Conservation (phyloP, 1,140 invertebrate species). For the Laodelphax striatellus region DNA sequence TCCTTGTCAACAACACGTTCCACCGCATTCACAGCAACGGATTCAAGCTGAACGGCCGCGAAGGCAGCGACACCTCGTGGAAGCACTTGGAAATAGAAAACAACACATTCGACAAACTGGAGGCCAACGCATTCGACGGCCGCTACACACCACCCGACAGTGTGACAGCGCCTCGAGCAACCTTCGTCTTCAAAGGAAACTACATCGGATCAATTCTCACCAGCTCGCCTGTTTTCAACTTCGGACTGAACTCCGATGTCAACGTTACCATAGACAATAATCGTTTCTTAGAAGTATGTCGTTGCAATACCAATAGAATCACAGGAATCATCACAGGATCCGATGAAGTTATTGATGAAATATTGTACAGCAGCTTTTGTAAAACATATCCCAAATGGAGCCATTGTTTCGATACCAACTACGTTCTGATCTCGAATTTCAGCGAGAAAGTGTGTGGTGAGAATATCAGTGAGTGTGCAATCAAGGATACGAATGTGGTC, state of each 20-base stretch:
- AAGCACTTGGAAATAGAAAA: conserved; percentile 46
- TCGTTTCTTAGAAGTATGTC: conserved; percentile 41
- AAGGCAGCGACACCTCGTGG: conserved; percentile 29
- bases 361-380: no score
- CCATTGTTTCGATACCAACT: no score
- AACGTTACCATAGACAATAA: conserved; percentile 26
- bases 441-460: no score
- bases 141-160: conserved; percentile 20
- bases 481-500: no score
- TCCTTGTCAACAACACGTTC: conserved; percentile 48
- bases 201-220: conserved; percentile 2
- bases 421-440: no score
- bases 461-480: no score
- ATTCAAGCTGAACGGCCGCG: conserved; percentile 39
- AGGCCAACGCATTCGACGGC: conserved; percentile 39
- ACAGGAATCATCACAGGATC: no score
- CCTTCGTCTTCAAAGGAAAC: conserved; percentile 16
- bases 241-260: conserved; percentile 47
- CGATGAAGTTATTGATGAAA: no score
- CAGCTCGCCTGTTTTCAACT: conserved; percentile 39
- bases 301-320: not conserved
- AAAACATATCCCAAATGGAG: no score
- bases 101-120: conserved; percentile 46
- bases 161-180: conserved; percentile 6
- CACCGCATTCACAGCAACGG: conserved; percentile 38